Evolutionary conservation across 2,797 vertebrate genomes (phyloP).

Genomic region (Malacoraja senta): DNA sequence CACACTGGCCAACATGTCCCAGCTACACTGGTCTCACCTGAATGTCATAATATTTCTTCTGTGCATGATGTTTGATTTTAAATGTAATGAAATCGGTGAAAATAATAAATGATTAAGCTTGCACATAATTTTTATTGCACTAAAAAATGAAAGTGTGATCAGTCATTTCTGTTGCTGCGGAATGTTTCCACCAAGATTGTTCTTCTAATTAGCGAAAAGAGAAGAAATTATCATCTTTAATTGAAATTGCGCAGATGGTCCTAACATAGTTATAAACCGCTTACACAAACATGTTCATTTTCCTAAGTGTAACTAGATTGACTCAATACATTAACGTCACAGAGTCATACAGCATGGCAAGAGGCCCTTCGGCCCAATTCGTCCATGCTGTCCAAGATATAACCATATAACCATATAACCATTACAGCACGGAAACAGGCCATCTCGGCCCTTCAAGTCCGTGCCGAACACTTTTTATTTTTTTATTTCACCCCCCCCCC

Average conservation of each 20-base stretch:
- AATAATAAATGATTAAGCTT: neutral
- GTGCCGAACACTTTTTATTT: no score
- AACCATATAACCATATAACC: no score
- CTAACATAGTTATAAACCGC: no score
- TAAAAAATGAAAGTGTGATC: neutral
- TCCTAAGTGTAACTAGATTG: neutral
- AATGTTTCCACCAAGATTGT: neutral
- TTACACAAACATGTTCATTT: neutral
- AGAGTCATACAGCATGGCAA: no score
- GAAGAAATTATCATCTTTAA: conserved; percentile 8
- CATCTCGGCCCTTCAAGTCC: no score
- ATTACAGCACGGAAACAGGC: no score
- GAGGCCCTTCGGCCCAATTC: no score
- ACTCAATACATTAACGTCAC: neutral
- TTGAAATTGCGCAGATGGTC: neutral
- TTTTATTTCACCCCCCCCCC: no score
- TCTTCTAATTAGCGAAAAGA: neutral
- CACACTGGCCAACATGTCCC: no score
- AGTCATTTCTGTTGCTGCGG: neutral
- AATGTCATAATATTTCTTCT: neutral
- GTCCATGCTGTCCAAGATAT: no score
- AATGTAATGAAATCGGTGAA: neutral
- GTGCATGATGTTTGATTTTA: neutral
- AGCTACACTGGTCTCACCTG: no score
- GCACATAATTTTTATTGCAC: neutral